Evolutionary conservation across 2,888 invertebrate genomes (phyloP), one percentile per base, ranked within the genome.

Genomic region (Punctoribates punctum): DNA sequence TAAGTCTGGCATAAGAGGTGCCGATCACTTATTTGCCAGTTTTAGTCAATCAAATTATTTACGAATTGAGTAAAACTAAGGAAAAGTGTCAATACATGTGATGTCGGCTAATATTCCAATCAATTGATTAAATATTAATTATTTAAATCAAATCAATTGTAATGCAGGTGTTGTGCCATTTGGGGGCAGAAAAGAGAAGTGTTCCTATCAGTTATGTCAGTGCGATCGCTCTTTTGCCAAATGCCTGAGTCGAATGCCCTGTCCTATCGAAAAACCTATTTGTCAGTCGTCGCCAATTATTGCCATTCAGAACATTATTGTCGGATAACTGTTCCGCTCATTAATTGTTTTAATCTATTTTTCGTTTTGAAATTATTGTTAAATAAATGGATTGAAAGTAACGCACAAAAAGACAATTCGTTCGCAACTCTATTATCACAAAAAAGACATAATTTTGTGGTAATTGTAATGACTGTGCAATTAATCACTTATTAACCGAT

Each of bases 161-260:
- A 60, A 27, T 29, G n/a, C 13, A 70, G 70, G 70, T 70, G 42
- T 70, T 8, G 70, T 70, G 23, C 70, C 70, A 34, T 70, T 46
- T 70, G 77, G 27, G 23, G 73, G 46, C 72, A 74, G 11, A 54
- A 57, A 23, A 34, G 77, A 70, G 72, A 87, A 90, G 0, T 94
- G 93, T 82, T 90, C 92, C 0, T 89, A 89, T 9, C 87, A 90
- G 51, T 86, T 94, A 27, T 94, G 94, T 83, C 90, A 93, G 82
- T 94, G 94, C 82, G 94, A 94, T 82, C 86, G 91, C 77, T 86
- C 86, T 73, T 88, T 94, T 77, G 90, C 93, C 0, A 89, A 90
- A 85, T 94, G 94, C 81, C 86, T 94, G n/a, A 86, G 88, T 77
- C 86, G 87, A 78, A 91, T 89, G 83, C 87, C 89, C 0, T 94